Evolutionary conservation across 2,113 vertebrate species (phyloP).

Genomic region (Accipiter virgatus): DNA sequence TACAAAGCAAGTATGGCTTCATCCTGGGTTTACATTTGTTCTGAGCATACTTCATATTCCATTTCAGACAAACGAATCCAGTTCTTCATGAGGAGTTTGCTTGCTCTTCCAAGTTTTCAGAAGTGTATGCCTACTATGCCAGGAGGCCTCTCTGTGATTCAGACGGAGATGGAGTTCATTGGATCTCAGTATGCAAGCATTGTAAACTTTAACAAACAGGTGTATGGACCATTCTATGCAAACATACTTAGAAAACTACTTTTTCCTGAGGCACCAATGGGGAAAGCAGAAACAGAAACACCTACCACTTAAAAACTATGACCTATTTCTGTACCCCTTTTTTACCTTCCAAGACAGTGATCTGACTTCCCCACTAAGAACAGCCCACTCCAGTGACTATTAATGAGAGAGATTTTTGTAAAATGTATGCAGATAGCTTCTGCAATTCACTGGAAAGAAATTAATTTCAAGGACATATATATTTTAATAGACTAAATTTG

Average conservation of each 20-base stretch:
- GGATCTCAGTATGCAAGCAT: conserved; percentile 82
- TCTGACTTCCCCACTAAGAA: not conserved
- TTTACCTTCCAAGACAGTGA: not conserved
- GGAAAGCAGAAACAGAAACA: conserved; percentile 47
- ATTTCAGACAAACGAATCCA: conserved; percentile 87
- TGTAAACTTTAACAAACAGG: conserved; percentile 88
- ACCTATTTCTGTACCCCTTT: not conserved
- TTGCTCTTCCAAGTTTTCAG: conserved; percentile 73
- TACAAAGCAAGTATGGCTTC: not conserved
- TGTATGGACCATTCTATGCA: conserved; percentile 91
- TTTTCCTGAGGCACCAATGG: conserved; percentile 66
- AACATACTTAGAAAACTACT: conserved; percentile 88
- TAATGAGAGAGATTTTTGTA: not conserved
- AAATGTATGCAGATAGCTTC: not conserved
- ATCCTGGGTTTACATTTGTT: not conserved
- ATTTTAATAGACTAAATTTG: conserved; percentile 32
- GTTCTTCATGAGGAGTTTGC: conserved; percentile 81
- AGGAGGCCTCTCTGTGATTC: conserved; percentile 82
- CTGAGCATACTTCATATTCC: not conserved
- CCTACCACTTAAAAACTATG: conserved; percentile 13
- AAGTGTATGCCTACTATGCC: conserved; percentile 78
- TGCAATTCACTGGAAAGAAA: conserved; percentile 18
- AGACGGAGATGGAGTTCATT: conserved; percentile 78
- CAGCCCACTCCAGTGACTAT: not conserved
- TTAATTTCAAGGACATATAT: not conserved